phyloP scores from a whole-genome alignment of 2,888 invertebrate genomes.

The Synanthedon vespiformis region DNA sequence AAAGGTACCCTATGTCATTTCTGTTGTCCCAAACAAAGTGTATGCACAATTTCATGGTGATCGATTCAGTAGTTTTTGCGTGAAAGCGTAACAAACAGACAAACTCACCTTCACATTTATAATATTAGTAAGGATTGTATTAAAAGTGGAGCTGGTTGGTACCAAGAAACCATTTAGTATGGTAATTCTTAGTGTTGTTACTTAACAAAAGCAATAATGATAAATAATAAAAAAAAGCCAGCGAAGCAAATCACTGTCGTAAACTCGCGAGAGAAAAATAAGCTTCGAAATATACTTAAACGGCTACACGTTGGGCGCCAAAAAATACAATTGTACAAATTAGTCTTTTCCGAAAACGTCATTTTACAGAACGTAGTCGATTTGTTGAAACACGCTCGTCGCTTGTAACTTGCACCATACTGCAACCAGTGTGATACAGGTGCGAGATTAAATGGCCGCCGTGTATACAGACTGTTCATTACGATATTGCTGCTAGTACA shows the following conservation, averaged over 20 bases:
- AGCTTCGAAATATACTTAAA: constrained; percentile 23
- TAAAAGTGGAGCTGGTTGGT: too few species aligned
- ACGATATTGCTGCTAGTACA: constrained; percentile 64
- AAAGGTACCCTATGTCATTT: too few species aligned
- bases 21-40: too few species aligned
- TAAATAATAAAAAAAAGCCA: not conserved
- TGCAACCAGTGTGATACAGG: constrained; percentile 57
- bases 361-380: not conserved
- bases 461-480: constrained; percentile 67
- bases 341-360: too few species aligned
- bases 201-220: not conserved
- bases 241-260: constrained; percentile 21
- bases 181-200: too few species aligned
- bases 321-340: constrained; percentile 18
- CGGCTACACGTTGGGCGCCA: constrained; percentile 40
- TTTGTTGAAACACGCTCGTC: constrained; percentile 9
- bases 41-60: too few species aligned
- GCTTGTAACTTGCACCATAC: constrained; percentile 11
- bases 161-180: too few species aligned
- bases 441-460: constrained; percentile 67
- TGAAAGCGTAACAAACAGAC: too few species aligned
- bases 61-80: too few species aligned
- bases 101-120: too few species aligned
- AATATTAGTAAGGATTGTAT: too few species aligned
- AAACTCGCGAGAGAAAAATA: constrained; percentile 21